Percentiles rank a stretch among this genome's conserved stretches.
These are phyloP conservation scores for Barnardius zonarius DNA, from an alignment of 2,113 vertebrate species.

Conservation along the genomic window DNA sequence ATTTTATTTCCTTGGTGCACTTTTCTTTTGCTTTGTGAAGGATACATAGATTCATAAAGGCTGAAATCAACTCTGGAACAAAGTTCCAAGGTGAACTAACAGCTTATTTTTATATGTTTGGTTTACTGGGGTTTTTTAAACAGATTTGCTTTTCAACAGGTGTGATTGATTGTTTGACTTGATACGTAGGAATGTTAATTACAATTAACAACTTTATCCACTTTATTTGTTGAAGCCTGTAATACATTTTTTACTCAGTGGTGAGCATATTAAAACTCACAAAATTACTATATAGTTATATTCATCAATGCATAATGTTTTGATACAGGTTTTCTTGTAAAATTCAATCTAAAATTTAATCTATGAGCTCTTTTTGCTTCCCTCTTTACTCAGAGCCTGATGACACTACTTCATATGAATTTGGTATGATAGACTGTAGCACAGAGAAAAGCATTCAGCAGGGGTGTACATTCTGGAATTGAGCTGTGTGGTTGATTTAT, in stretches of 20 bases:
- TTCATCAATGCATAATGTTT: background rate
- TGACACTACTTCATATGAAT: background rate
- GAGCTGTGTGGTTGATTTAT: background rate
- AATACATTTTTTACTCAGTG: background rate
- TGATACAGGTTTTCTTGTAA: background rate
- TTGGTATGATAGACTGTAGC: background rate
- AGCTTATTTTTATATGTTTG: background rate
- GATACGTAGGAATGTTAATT: background rate
- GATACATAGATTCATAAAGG: background rate
- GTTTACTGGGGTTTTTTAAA: background rate
- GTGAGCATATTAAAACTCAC: background rate
- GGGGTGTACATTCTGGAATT: rapidly evolving
- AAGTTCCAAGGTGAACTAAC: background rate
- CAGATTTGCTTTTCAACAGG: background rate
- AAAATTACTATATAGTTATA: background rate
- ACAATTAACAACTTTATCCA: background rate
- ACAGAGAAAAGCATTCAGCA: background rate
- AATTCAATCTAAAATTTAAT: background rate
- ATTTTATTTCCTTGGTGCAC: background rate
- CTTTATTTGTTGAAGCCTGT: background rate
- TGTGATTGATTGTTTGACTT: background rate
- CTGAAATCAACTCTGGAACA: background rate
- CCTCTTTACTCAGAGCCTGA: background rate
- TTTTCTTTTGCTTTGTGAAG: background rate
- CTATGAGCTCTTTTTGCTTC: background rate